phyloP scores from a whole-genome alignment of 30 jellyfish, hydroid and myxozoan genomes.

The Pelagia noctiluca region DNA sequence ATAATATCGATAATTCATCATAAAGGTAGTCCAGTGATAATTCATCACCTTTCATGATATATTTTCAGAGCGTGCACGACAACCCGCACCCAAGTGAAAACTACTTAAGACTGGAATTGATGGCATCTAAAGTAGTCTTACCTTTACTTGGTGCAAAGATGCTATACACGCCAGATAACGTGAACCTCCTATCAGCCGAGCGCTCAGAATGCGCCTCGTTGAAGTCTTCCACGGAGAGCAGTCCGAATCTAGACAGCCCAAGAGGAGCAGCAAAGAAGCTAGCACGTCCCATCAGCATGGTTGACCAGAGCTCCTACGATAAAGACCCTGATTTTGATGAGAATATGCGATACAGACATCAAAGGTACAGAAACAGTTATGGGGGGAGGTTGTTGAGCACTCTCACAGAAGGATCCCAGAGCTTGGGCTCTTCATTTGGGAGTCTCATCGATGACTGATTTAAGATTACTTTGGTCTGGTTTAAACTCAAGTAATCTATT shows the following conservation, averaged over 20 bases:
- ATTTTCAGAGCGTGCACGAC: slow-evolving; percentile 85
- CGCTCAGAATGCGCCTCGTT: neutral
- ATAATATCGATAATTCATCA: too few species aligned
- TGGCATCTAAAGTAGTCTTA: slow-evolving; percentile 81
- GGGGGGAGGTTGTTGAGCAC: slow-evolving; percentile 81
- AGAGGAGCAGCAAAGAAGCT: slow-evolving; percentile 20
- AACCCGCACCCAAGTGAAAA: slow-evolving; percentile 83
- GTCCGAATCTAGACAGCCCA: slow-evolving; percentile 63
- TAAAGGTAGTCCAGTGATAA: neutral
- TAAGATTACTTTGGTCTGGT: neutral
- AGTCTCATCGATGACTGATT: slow-evolving; percentile 93
- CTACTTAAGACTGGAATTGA: slow-evolving; percentile 74
- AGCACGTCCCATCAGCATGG: slow-evolving; percentile 79
- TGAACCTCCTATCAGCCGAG: slow-evolving; percentile 20
- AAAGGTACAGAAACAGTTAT: slow-evolving; percentile 68
- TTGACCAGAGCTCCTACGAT: slow-evolving; percentile 64
- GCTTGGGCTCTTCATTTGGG: slow-evolving; percentile 92
- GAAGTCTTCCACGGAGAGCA: slow-evolving; percentile 40
- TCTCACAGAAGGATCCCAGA: slow-evolving; percentile 82
- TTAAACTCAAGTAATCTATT: neutral
- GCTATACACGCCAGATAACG: slow-evolving; percentile 42
- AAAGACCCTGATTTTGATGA: slow-evolving; percentile 91
- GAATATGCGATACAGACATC: slow-evolving; percentile 72
- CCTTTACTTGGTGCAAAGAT: slow-evolving; percentile 92
- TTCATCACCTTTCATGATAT: neutral